phyloP scores from a whole-genome alignment of 2,888 invertebrate species.

The Agonopterix heracliana region DNA sequence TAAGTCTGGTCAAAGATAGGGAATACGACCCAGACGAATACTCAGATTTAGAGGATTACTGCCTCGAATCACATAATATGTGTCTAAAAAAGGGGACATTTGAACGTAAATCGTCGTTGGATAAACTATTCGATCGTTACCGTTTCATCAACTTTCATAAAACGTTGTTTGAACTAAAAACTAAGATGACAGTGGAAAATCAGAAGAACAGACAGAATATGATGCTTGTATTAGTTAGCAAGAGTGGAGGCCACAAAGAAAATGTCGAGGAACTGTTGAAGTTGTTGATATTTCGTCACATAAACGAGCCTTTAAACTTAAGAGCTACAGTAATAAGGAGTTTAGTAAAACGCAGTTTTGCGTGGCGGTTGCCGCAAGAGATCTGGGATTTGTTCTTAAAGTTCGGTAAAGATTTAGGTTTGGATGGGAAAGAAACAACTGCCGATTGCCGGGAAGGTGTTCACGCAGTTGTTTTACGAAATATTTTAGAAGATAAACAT shows the following conservation, averaged over 20 bases:
- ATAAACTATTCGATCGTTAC: slow-evolving; percentile 43
- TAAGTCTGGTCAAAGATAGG: slow-evolving; percentile 21
- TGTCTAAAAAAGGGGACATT: background rate
- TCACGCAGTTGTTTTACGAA: slow-evolving; percentile 44
- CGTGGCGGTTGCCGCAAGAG: slow-evolving; percentile 42
- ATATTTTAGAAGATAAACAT: slow-evolving; percentile 25
- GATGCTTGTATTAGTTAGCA: slow-evolving; percentile 53
- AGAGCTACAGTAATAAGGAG: slow-evolving; percentile 50
- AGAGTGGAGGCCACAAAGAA: slow-evolving; percentile 40
- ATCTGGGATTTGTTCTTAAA: slow-evolving; percentile 39
- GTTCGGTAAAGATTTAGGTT: slow-evolving; percentile 42
- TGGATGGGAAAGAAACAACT: slow-evolving; percentile 37
- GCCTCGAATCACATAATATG: too few species aligned
- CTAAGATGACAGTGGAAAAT: slow-evolving; percentile 34
- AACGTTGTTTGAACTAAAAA: slow-evolving; percentile 41
- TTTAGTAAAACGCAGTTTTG: slow-evolving; percentile 41
- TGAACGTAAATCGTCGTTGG: slow-evolving; percentile 25
- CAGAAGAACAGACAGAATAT: slow-evolving; percentile 44
- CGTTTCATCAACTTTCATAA: slow-evolving; percentile 41
- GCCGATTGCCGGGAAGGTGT: slow-evolving; percentile 44
- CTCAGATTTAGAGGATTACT: background rate
- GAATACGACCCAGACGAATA: background rate
- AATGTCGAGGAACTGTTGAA: slow-evolving; percentile 34
- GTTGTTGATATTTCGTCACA: slow-evolving; percentile 30
- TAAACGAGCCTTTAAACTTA: slow-evolving; percentile 43